Percentiles rank a stretch among this genome's conserved stretches.
These are phyloP conservation scores for Actinemys pallida DNA, from an alignment of 2,113 vertebrate species.

Conservation along the genomic window DNA sequence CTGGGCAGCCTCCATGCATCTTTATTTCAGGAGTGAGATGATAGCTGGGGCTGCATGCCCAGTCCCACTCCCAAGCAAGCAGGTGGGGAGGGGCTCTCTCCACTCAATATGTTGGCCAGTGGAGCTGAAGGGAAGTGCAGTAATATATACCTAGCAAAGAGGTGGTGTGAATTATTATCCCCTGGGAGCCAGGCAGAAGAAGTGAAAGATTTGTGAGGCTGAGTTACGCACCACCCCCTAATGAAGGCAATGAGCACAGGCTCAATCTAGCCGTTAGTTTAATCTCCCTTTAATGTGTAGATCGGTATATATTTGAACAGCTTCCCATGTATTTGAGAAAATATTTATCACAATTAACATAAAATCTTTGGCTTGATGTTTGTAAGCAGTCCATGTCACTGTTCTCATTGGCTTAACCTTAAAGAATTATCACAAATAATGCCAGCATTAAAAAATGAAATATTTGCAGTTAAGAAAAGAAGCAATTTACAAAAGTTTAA, in stretches of 20 bases:
- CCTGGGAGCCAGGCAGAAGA: background rate
- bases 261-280: background rate
- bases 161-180: background rate
- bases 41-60: background rate
- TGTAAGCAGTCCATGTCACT: background rate
- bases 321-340: background rate
- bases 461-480: background rate
- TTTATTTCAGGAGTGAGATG: background rate
- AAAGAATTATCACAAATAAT: background rate
- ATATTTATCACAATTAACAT: background rate
- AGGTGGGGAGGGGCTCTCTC: background rate
- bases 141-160: background rate
- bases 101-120: background rate
- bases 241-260: background rate
- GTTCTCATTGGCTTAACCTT: background rate
- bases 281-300: fast-evolving
- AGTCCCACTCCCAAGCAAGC: background rate
- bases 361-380: background rate
- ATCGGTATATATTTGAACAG: background rate
- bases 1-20: background rate
- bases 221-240: background rate
- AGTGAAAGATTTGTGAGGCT: background rate
- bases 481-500: background rate
- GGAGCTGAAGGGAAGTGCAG: background rate
- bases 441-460: background rate